Percentiles rank a stretch among this genome's conserved stretches.
Evolutionary conservation across 92 coral and sea anemone genomes (phyloP).

Genomic region (Actinernus sp.): DNA sequence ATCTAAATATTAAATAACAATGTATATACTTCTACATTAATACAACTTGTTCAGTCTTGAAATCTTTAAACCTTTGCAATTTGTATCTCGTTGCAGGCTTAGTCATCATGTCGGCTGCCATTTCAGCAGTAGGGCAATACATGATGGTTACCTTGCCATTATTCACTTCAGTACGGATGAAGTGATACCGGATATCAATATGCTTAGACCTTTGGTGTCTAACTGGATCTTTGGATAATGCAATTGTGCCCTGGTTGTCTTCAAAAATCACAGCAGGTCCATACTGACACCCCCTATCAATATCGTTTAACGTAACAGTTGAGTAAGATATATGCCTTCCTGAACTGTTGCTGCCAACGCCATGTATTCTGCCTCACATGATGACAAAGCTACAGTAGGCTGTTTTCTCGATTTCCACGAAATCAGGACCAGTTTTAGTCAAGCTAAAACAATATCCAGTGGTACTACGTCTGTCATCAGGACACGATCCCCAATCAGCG

Average conservation of each 20-base stretch:
- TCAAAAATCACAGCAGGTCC: slow-evolving; percentile 28
- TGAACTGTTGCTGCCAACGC: slow-evolving; percentile 41
- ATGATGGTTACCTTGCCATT: slow-evolving; percentile 35
- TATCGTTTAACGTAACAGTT: slow-evolving; percentile 19
- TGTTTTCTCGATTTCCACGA: slow-evolving; percentile 52
- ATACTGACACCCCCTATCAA: slow-evolving; percentile 13
- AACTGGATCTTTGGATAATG: slow-evolving; percentile 61
- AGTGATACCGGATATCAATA: too few species aligned
- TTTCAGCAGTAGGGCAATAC: slow-evolving; percentile 50
- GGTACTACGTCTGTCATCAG: slow-evolving; percentile 43
- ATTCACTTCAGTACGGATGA: slow-evolving; percentile 43
- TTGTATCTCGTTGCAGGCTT: slow-evolving; percentile 25
- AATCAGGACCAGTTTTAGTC: slow-evolving; percentile 8
- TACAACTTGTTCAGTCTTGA: too few species aligned
- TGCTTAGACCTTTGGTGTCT: slow-evolving; percentile 54
- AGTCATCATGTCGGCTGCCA: slow-evolving; percentile 68
- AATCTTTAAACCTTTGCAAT: neutral
- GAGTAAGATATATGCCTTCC: slow-evolving; percentile 37
- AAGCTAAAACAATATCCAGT: slow-evolving; percentile 65
- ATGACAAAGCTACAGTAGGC: slow-evolving; percentile 33
- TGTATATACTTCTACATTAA: too few species aligned
- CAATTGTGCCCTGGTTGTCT: slow-evolving; percentile 70
- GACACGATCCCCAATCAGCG: slow-evolving; percentile 57
- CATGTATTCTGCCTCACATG: slow-evolving; percentile 47
- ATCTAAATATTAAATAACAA: too few species aligned